Evolutionary conservation across 2,113 vertebrate species (phyloP).

Genomic region (Chaetodon trifascialis): DNA sequence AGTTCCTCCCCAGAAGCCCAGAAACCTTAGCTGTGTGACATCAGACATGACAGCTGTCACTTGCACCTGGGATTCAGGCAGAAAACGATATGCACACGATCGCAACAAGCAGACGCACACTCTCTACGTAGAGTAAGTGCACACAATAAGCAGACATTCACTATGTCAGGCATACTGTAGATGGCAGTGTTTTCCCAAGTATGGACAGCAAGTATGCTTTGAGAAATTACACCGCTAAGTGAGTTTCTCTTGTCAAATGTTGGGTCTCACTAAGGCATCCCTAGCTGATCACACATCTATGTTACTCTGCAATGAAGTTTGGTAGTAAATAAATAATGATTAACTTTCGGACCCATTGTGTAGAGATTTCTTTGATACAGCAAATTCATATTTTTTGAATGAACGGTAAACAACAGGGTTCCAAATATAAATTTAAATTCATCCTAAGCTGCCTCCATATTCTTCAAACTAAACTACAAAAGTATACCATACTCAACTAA

Average conservation of each 20-base stretch:
- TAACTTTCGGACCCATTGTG: background rate
- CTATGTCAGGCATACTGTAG: background rate
- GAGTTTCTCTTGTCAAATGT: background rate
- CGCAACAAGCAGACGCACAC: conserved; percentile 17
- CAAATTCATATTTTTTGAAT: no score
- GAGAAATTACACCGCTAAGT: background rate
- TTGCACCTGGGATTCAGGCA: conserved; percentile 68
- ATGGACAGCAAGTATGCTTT: background rate
- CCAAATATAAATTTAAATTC: background rate
- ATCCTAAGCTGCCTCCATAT: background rate
- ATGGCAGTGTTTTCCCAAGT: background rate
- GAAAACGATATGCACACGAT: background rate
- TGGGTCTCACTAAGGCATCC: no score
- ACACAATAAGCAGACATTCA: background rate
- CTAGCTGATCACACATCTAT: background rate
- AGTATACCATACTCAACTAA: no score
- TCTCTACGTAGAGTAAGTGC: conserved; percentile 66
- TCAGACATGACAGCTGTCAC: conserved; percentile 56
- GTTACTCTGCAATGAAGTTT: background rate
- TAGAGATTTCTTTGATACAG: background rate
- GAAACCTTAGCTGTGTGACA: conserved; percentile 71
- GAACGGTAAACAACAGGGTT: background rate
- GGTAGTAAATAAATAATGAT: background rate
- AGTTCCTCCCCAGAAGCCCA: conserved; percentile 76
- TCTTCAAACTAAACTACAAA: no score